Conservation (phyloP, 2,797 vertebrate species). For the Hydrophis major region DNA sequence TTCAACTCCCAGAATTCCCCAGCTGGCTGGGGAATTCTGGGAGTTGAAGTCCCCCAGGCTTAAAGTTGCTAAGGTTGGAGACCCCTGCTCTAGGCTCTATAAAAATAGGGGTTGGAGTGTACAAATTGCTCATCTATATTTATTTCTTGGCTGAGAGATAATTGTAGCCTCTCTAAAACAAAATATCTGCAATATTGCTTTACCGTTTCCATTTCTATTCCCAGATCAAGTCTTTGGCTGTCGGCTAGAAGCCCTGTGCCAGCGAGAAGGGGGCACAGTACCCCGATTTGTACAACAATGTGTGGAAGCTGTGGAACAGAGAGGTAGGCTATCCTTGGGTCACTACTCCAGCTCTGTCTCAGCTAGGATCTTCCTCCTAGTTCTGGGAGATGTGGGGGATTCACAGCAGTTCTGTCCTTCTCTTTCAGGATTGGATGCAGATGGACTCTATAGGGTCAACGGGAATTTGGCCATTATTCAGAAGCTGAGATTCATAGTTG, state of each 20-base stretch:
- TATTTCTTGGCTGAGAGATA: neutral
- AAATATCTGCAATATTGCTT: neutral
- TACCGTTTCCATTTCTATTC: slow-evolving; percentile 12
- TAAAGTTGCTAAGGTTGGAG: too few species aligned
- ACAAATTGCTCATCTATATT: neutral
- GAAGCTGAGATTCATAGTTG: slow-evolving; percentile 89
- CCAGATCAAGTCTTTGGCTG: slow-evolving; percentile 95
- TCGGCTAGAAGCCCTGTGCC: slow-evolving; percentile 85
- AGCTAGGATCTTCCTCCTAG: neutral
- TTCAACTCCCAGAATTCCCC: too few species aligned
- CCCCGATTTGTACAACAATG: slow-evolving; percentile 89
- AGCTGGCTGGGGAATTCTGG: too few species aligned
- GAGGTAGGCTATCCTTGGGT: slow-evolving; percentile 71
- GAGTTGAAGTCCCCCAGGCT: too few species aligned
- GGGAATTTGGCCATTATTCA: slow-evolving; percentile 91
- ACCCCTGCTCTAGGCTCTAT: neutral
- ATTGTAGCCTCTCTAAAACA: too few species aligned
- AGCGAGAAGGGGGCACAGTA: slow-evolving; percentile 80
- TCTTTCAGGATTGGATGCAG: slow-evolving; percentile 83
- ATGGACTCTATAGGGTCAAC: slow-evolving; percentile 91
- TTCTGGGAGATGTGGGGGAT: neutral
- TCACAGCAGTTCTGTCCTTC: neutral
- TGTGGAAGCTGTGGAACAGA: slow-evolving; percentile 83
- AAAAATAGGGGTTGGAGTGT: neutral
- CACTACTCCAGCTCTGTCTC: neutral